Base-by-base conservation (phyloP, 2,888 invertebrate genomes). In the Drosophila peninsularis region DNA sequence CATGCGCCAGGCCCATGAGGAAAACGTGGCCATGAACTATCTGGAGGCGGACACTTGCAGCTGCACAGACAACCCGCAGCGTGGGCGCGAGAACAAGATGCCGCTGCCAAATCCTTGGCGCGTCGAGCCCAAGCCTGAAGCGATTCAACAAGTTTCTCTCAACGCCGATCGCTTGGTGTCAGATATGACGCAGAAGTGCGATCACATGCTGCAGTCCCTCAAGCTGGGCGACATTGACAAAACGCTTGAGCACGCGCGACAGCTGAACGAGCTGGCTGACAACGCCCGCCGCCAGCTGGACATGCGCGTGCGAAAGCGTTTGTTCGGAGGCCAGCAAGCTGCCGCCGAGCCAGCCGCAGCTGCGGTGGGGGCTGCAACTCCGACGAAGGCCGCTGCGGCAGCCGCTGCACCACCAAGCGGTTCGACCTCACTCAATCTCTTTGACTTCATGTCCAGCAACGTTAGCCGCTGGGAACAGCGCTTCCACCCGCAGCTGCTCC, bases 41-140 rank as follows among this genome's bases (percentile, higher is more conserved):
- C 64, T 69, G 64, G 39, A 55, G 1, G 10, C 37, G 2, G 19
- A 41, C 1, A 5, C 10, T 0, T 7, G 10, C 3, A 3, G 2
- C 13, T 0, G 4, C 3, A 21, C 3, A 2, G 47, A 49, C 0
- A 71, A 84, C 58, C 70, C 75, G 0, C 85, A 86, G 41, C 82
- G 73, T 5, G 88, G 89, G 2, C 56, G 42, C 1, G 78, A 82
- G n/a, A 89, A 89, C 19, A 62, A 45, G 0, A 21, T 52, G 52
- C 84, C 85, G 1, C n/a, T 85, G 17, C 85, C 89, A 1, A 89
- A 84, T 73, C 74, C 89, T 0, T 86, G 85, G 85, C 13, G 2
- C 10, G 14, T 32, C 17, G 36, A 13, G 11, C 6, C 27, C 1
- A n/a, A 47, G 2, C 0, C 32, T 10, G n/a, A 17, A 0, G 1